Evolutionary conservation across 2,113 vertebrate species (phyloP).

Genomic region (Hassar affinis): DNA sequence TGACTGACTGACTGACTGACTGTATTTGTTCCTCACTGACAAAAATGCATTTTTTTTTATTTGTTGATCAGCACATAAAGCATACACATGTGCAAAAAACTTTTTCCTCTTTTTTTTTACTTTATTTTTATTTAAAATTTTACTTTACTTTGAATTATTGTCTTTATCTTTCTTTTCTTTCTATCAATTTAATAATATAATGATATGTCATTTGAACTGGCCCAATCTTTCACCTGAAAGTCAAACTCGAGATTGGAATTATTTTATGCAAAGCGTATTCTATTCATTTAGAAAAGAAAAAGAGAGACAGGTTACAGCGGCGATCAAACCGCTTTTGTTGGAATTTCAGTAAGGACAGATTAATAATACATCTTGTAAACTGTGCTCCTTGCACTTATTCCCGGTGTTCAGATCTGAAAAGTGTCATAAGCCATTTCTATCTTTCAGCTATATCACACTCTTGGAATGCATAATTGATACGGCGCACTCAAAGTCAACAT

Average conservation of each 20-base stretch:
- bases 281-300: background rate
- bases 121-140: too few species aligned
- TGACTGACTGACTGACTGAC: too few species aligned
- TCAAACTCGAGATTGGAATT: background rate
- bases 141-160: too few species aligned
- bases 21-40: too few species aligned
- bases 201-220: background rate
- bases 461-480: conserved; percentile 43
- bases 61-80: too few species aligned
- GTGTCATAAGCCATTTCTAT: background rate
- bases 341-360: background rate
- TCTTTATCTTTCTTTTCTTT: too few species aligned
- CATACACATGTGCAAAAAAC: too few species aligned
- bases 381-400: conserved; percentile 7
- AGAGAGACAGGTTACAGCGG: background rate
- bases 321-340: background rate
- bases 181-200: too few species aligned
- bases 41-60: too few species aligned
- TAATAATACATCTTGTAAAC: conserved; percentile 15
- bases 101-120: too few species aligned
- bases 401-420: conserved; percentile 10
- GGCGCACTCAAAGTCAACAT: conserved; percentile 33
- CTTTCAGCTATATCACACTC: conserved; percentile 19
- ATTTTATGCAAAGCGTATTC: background rate
- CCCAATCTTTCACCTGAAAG: background rate